Percentiles rank a stretch among this genome's conserved stretches.
These are phyloP conservation scores for Campoletis sonorensis DNA, from an alignment of 1,140 invertebrate species.

Conservation along the genomic window DNA sequence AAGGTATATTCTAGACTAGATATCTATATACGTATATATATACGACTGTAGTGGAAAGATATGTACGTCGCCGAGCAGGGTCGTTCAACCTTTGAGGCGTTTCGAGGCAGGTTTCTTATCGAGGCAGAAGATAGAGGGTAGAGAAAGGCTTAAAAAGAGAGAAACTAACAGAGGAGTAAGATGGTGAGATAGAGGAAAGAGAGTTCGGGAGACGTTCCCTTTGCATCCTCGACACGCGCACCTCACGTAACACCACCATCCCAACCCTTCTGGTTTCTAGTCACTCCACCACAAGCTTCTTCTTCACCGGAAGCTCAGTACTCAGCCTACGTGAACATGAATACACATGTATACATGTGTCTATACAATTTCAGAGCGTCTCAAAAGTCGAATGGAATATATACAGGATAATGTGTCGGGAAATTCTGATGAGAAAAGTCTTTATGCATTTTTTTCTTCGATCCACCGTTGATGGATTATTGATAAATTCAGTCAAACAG, in stretches of 20 bases:
- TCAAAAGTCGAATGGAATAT: too few species aligned
- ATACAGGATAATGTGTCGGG: too few species aligned
- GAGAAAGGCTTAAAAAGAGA: slow-evolving; percentile 27
- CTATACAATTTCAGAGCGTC: too few species aligned
- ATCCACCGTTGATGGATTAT: too few species aligned
- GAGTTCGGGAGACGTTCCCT: slow-evolving; percentile 30
- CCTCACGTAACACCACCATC: slow-evolving; percentile 26
- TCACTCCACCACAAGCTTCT: slow-evolving; percentile 15
- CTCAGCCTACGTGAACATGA: neutral
- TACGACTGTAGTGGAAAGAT: neutral
- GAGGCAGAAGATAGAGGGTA: slow-evolving; percentile 25
- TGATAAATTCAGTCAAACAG: too few species aligned
- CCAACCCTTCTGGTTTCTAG: neutral
- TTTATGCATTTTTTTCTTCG: too few species aligned
- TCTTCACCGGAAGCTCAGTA: neutral
- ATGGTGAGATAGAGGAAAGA: slow-evolving; percentile 25
- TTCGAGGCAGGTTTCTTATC: slow-evolving; percentile 30
- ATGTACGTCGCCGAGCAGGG: slow-evolving; percentile 5
- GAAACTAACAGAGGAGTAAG: slow-evolving; percentile 6
- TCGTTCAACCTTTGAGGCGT: slow-evolving; percentile 22
- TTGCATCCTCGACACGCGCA: slow-evolving; percentile 32
- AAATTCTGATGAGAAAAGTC: too few species aligned
- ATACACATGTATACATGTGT: neutral
- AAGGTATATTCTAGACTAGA: neutral
- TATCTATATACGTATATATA: neutral